phyloP scores from a whole-genome alignment of 2,888 invertebrate species.

The Folsomia candida region DNA sequence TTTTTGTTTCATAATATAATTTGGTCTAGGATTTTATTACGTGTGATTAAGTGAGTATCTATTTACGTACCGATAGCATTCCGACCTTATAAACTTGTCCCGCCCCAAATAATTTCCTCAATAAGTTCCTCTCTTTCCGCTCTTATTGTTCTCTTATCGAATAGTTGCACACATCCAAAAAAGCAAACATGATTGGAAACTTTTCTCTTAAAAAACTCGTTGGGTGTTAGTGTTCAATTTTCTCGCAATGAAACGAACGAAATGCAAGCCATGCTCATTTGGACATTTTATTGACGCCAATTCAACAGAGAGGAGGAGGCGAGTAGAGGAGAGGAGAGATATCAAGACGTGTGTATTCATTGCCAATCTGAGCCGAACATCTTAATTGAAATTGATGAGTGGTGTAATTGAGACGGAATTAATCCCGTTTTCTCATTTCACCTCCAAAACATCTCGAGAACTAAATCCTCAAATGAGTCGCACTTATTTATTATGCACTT shows the following conservation, averaged over 20 bases:
- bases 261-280: not conserved
- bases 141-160: too few species aligned
- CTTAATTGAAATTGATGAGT: slow-evolving; percentile 5
- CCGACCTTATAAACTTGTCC: too few species aligned
- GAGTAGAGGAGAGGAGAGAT: too few species aligned
- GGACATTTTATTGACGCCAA: not conserved
- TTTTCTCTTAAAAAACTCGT: not conserved
- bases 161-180: not conserved
- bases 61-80: too few species aligned
- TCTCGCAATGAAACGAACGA: too few species aligned
- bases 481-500: too few species aligned
- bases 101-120: too few species aligned
- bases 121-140: too few species aligned
- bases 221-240: not conserved
- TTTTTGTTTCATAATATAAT: too few species aligned
- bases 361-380: not conserved
- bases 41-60: too few species aligned
- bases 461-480: too few species aligned
- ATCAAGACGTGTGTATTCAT: not conserved
- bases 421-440: not conserved
- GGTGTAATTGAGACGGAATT: slow-evolving; percentile 2
- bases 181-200: not conserved
- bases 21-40: too few species aligned
- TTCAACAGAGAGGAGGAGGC: not conserved
- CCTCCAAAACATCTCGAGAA: not conserved